Evolutionary conservation across 1,140 invertebrate genomes (phyloP).

Genomic region (Conopomorpha cramerella): DNA sequence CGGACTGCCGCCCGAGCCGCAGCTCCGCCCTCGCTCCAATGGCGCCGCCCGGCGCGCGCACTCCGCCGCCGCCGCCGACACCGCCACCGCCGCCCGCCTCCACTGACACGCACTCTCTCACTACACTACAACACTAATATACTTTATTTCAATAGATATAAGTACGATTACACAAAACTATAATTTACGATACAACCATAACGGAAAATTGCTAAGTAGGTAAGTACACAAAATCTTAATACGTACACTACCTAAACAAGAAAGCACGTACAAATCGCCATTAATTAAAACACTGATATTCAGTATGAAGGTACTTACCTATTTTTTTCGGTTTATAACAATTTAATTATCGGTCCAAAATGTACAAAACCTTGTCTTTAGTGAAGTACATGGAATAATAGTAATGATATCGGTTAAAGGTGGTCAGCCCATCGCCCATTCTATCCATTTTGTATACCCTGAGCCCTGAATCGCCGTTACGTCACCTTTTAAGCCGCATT

Average conservation of each 20-base stretch:
- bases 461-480: too few species aligned
- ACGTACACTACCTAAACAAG: conserved; percentile 17
- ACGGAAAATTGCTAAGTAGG: background rate
- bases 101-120: background rate
- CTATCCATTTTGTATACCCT: too few species aligned
- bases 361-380: too few species aligned
- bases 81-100: conserved; percentile 1
- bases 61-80: background rate
- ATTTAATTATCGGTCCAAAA: too few species aligned
- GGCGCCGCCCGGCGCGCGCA: conserved; percentile 45
- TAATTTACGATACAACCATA: conserved; percentile 11
- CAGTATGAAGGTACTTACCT: conserved; percentile 9
- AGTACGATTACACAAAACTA: conserved; percentile 27
- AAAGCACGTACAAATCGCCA: conserved; percentile 6
- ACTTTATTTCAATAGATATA: conserved; percentile 35
- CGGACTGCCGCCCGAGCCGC: conserved; percentile 35
- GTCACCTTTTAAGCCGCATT: too few species aligned
- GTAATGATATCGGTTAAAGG: too few species aligned
- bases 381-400: too few species aligned
- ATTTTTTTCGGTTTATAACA: conserved; percentile 4
- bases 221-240: conserved; percentile 30
- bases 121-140: conserved; percentile 13
- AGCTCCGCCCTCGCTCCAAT: conserved; percentile 51
- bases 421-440: too few species aligned
- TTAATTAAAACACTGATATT: background rate